A percentile compares a stretch with the other conserved stretches of the same genome.
These are phyloP conservation scores for Aleiodes testaceus DNA, from an alignment of 2,888 invertebrate genomes.

Conservation along the genomic window DNA sequence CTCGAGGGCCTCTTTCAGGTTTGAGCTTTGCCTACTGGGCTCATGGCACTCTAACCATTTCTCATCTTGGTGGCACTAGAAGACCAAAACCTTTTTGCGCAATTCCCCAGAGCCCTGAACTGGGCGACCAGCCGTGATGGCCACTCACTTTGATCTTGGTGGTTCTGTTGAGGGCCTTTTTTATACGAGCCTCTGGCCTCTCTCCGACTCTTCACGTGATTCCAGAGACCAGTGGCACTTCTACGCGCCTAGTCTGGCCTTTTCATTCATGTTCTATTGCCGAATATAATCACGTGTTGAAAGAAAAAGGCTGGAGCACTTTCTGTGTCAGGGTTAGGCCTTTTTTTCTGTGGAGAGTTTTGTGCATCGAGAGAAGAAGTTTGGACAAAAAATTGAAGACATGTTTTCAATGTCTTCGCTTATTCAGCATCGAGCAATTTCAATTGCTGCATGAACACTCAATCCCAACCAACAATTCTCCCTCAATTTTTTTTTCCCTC, in stretches of 20 bases:
- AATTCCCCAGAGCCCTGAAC: slow-evolving; percentile 46
- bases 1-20: slow-evolving; percentile 41
- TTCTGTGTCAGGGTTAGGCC: background rate
- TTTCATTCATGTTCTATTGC: background rate
- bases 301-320: background rate
- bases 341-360: too few relatives aligned
- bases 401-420: too few relatives aligned
- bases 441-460: background rate
- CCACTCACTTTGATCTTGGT: slow-evolving; percentile 66
- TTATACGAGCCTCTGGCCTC: slow-evolving; percentile 48
- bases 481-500: too few relatives aligned
- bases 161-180: slow-evolving; percentile 57
- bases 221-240: slow-evolving; percentile 15
- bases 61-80: slow-evolving; percentile 32
- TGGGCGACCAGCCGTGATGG: slow-evolving; percentile 46
- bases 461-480: slow-evolving; percentile 1
- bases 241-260: background rate
- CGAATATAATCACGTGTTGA: background rate
- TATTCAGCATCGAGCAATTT: background rate
- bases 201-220: slow-evolving; percentile 12
- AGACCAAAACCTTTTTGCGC: slow-evolving; percentile 25
- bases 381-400: too few relatives aligned
- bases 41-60: slow-evolving; percentile 34
- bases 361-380: too few relatives aligned
- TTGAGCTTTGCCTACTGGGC: slow-evolving; percentile 38